Evolutionary conservation across 92 coral and sea anemone species (phyloP).

Genomic region (Palythoa grandiflora): DNA sequence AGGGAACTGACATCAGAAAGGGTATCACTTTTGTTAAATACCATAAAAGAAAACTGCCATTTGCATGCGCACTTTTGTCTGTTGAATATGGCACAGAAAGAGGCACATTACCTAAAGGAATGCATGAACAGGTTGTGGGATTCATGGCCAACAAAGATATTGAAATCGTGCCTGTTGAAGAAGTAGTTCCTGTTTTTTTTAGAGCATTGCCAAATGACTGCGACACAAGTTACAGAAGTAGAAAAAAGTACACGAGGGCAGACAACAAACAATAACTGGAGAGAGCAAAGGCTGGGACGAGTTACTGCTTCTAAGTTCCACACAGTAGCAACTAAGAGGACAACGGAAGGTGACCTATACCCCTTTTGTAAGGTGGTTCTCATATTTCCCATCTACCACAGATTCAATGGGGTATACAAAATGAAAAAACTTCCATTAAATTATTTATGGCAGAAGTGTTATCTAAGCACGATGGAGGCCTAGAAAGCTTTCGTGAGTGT

Average conservation of each 20-base stretch:
- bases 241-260: slow-evolving; percentile 69
- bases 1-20: slow-evolving; percentile 41
- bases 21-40: slow-evolving; percentile 45
- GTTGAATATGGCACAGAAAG: slow-evolving; percentile 41
- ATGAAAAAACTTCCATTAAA: slow-evolving; percentile 33
- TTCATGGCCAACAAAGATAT: slow-evolving; percentile 59
- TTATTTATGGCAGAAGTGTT: slow-evolving; percentile 31
- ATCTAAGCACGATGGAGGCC: slow-evolving; percentile 29
- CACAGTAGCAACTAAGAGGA: slow-evolving; percentile 51
- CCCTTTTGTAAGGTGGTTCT: background rate
- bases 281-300: slow-evolving; percentile 62
- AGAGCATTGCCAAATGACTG: slow-evolving; percentile 58
- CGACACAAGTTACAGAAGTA: slow-evolving; percentile 43
- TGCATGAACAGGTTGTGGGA: slow-evolving; percentile 43
- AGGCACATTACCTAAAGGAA: slow-evolving; percentile 15
- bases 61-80: slow-evolving; percentile 50
- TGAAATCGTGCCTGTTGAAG: slow-evolving; percentile 52
- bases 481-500: slow-evolving; percentile 45
- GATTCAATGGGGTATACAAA: slow-evolving; percentile 35
- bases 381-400: slow-evolving; percentile 41
- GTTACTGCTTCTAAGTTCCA: slow-evolving; percentile 69
- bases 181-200: slow-evolving; percentile 59
- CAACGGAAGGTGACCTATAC: slow-evolving; percentile 43
- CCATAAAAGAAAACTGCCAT: slow-evolving; percentile 44
- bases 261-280: slow-evolving; percentile 43